These are phyloP conservation scores for Marronus borbonicus DNA, from an alignment of 2,888 invertebrate genomes.

Conservation along the genomic window DNA sequence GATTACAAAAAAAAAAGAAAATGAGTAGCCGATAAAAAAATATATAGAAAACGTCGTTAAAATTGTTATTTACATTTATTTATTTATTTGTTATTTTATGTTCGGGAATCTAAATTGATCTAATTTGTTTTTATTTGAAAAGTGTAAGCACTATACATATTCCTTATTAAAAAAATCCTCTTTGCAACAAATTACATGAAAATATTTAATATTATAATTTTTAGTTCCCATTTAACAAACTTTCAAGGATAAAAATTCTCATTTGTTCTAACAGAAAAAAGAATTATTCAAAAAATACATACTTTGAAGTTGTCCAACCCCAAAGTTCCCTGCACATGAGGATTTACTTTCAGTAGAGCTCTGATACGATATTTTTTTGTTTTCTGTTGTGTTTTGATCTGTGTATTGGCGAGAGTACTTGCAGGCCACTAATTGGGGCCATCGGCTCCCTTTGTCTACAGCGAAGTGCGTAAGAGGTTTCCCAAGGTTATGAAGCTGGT, in stretches of 20 bases:
- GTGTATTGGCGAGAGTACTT: slow-evolving; percentile 53
- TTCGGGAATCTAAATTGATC: neutral
- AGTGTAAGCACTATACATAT: slow-evolving; percentile 6
- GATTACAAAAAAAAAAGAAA: neutral
- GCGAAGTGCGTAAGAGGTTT: slow-evolving; percentile 91
- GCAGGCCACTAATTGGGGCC: slow-evolving; percentile 56
- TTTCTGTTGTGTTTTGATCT: slow-evolving; percentile 3
- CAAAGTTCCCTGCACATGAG: too few species aligned
- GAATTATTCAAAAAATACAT: too few species aligned
- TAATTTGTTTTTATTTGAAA: neutral
- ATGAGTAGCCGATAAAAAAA: neutral
- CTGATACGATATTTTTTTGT: neutral
- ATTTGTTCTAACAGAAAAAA: neutral
- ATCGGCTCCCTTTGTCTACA: slow-evolving; percentile 74
- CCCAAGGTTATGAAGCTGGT: slow-evolving; percentile 91
- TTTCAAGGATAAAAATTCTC: slow-evolving; percentile 5
- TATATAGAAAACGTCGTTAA: neutral
- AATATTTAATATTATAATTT: slow-evolving; percentile 35
- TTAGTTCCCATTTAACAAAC: neutral
- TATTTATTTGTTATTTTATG: neutral
- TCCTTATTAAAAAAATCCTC: neutral
- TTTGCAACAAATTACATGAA: neutral
- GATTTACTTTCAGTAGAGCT: neutral
- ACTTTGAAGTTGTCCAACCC: too few species aligned
- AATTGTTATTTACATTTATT: slow-evolving; percentile 18